Evolutionary conservation across 2,888 invertebrate genomes (phyloP).

Genomic region (Aporophyla nigra): DNA sequence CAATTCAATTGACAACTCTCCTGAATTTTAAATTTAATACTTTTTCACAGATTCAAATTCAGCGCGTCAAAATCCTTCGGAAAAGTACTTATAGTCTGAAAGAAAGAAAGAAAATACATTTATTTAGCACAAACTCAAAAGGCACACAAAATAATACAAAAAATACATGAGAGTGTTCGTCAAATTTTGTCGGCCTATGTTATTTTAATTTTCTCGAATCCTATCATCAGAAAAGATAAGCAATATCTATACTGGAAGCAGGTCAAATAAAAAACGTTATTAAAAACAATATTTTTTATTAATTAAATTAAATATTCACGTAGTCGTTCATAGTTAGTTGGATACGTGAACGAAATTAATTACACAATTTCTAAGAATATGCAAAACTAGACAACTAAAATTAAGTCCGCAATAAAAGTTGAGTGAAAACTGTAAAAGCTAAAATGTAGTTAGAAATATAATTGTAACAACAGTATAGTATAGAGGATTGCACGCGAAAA

Average conservation of each 20-base stretch:
- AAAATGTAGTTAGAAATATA: conserved; percentile 14
- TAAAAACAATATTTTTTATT: too few species aligned
- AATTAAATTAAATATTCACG: conserved; percentile 4
- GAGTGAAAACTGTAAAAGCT: conserved; percentile 19
- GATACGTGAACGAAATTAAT: conserved; percentile 23
- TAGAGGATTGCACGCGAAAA: neutral
- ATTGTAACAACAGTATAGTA: neutral
- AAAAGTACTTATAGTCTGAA: too few species aligned
- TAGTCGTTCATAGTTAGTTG: neutral
- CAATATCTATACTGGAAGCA: neutral
- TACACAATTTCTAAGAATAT: conserved; percentile 27
- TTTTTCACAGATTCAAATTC: too few species aligned
- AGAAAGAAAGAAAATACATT: too few species aligned
- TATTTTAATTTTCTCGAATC: neutral
- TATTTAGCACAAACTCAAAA: too few species aligned
- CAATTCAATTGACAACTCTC: too few species aligned
- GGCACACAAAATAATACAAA: too few species aligned
- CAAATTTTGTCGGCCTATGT: too few species aligned
- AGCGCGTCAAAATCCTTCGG: too few species aligned
- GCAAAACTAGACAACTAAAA: conserved; percentile 26
- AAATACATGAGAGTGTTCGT: too few species aligned
- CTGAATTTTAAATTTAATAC: too few species aligned
- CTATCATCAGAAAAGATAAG: neutral
- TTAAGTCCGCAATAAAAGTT: conserved; percentile 26
- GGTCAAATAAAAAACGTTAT: too few species aligned